Percentiles rank a stretch among this genome's conserved stretches.
Evolutionary conservation across 2,888 invertebrate genomes (phyloP).

Genomic region (Leptura quadrifasciata): DNA sequence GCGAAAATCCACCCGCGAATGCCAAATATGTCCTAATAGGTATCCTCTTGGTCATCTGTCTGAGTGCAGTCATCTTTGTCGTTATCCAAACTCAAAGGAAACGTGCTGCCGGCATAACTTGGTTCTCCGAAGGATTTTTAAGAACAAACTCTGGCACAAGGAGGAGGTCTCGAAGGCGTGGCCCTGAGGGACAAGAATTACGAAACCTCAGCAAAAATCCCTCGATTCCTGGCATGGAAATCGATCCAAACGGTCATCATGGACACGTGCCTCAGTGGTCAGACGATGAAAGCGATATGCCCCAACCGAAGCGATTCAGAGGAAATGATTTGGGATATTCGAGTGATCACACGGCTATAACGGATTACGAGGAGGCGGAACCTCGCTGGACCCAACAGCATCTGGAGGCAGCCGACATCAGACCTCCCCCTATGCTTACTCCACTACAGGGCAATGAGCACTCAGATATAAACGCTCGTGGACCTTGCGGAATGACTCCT

Average conservation of each 20-base stretch:
- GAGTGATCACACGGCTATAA: constrained; percentile 91
- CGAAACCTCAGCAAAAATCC: constrained; percentile 89
- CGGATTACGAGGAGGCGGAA: constrained; percentile 91
- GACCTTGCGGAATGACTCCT: too few species aligned
- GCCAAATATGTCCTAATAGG: constrained; percentile 88
- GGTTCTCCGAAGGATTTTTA: constrained; percentile 92
- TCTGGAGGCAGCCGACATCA: constrained; percentile 91
- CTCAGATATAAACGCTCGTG: constrained; percentile 79
- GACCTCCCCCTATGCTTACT: constrained; percentile 88
- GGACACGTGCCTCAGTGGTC: constrained; percentile 77
- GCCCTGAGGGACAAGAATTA: constrained; percentile 97
- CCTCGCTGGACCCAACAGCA: constrained; percentile 95
- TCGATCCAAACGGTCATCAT: constrained; percentile 67
- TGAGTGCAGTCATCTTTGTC: constrained; percentile 86
- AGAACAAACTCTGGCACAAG: constrained; percentile 83
- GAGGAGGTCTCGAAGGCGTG: constrained; percentile 85
- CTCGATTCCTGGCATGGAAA: constrained; percentile 75
- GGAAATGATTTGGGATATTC: too few species aligned
- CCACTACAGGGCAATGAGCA: constrained; percentile 80
- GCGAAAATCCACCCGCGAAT: constrained; percentile 79
- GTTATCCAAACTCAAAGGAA: too few species aligned
- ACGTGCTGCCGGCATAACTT: too few species aligned
- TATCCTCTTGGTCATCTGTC: constrained; percentile 79
- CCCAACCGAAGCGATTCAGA: too few species aligned
- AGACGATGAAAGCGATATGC: too few species aligned